Percentiles rank a stretch among this genome's conserved stretches.
These are phyloP conservation scores for Drosophila nasuta DNA, from an alignment of 1,140 invertebrate genomes.

Conservation along the genomic window DNA sequence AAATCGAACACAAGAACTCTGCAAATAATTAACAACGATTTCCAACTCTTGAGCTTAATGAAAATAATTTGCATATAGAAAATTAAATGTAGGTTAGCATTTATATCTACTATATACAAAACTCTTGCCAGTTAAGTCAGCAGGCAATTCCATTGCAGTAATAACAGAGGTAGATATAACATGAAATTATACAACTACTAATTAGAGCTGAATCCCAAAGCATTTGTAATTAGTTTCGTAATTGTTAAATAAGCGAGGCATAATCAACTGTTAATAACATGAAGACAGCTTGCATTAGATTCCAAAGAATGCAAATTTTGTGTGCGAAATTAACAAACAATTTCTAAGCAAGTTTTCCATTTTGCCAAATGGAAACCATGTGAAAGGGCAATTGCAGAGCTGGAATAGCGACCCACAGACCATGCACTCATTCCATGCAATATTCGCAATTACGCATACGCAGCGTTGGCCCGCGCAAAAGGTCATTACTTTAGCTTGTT, in stretches of 20 bases:
- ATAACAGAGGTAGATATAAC: neutral
- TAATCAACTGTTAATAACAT: slow-evolving; percentile 26
- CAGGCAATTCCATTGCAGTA: neutral
- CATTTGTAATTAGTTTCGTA: slow-evolving; percentile 30
- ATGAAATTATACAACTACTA: slow-evolving; percentile 10
- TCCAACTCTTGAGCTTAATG: neutral
- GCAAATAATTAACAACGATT: slow-evolving; percentile 23
- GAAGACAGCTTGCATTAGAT: slow-evolving; percentile 21
- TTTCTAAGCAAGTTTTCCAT: slow-evolving; percentile 40
- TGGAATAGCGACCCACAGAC: neutral
- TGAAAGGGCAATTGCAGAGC: slow-evolving; percentile 33
- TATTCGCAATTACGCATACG: slow-evolving; percentile 78
- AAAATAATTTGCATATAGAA: neutral
- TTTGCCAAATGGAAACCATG: slow-evolving; percentile 33
- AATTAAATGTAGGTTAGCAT: neutral
- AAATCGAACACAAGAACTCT: neutral
- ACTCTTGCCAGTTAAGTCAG: no score
- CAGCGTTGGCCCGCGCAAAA: slow-evolving; percentile 59
- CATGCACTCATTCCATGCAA: slow-evolving; percentile 45
- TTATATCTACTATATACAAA: no score
- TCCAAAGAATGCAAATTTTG: slow-evolving; percentile 32
- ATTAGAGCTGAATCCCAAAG: neutral
- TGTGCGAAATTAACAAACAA: slow-evolving; percentile 28
- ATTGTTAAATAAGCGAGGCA: slow-evolving; percentile 21
- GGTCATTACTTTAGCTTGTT: slow-evolving; percentile 75